Percentiles rank a stretch among this genome's conserved stretches.
Conservation (phyloP, 2,113 vertebrate genomes). For the Bos javanicus region DNA sequence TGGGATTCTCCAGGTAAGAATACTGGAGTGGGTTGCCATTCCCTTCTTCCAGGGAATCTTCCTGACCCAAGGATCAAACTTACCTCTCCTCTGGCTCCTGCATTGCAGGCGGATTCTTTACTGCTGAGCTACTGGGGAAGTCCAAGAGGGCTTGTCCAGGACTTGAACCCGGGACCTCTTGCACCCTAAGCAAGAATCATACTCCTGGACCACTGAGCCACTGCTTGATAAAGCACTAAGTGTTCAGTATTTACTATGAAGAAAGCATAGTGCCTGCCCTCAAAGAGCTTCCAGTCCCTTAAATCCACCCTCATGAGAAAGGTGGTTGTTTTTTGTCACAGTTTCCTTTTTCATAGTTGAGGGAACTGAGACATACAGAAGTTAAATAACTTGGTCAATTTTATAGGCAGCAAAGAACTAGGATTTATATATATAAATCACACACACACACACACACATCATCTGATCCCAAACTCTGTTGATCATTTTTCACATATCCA, state of each 20-base stretch:
- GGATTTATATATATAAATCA: neutral
- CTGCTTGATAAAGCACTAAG: neutral
- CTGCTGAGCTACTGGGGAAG: neutral
- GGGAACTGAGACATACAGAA: neutral
- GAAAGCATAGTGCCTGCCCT: neutral
- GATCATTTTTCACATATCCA: neutral
- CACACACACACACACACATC: neutral
- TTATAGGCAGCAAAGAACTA: neutral
- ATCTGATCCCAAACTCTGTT: neutral
- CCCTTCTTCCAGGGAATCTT: neutral
- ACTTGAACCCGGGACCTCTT: neutral
- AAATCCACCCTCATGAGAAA: neutral
- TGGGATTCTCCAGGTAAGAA: neutral
- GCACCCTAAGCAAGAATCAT: neutral
- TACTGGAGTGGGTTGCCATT: neutral
- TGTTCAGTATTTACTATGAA: neutral
- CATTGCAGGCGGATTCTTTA: neutral
- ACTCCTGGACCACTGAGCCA: neutral
- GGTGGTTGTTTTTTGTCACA: neutral
- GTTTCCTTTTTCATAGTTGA: neutral
- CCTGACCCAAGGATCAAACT: neutral
- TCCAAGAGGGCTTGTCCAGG: neutral
- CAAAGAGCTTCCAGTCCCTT: neutral
- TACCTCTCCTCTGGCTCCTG: neutral
- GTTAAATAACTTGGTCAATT: neutral